Evolutionary conservation across 2,888 invertebrate genomes (phyloP).

Genomic region (Epinotia demarniana): DNA sequence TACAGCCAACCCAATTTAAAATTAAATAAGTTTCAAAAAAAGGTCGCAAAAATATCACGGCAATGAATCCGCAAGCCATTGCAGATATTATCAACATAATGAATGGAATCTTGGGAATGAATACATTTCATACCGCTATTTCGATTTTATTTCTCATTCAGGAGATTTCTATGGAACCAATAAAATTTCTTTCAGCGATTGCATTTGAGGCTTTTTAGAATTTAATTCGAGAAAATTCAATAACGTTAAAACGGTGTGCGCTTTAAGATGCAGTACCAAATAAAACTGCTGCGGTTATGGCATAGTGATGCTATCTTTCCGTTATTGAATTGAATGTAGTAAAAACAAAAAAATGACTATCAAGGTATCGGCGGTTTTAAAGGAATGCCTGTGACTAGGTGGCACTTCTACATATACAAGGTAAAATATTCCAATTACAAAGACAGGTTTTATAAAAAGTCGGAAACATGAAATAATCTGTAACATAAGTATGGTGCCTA

Average conservation of each 20-base stretch:
- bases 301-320: no score
- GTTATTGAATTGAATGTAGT: no score
- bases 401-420: no score
- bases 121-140: slow-evolving; percentile 33
- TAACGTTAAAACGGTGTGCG: background rate
- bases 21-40: slow-evolving; percentile 27
- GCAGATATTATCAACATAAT: slow-evolving; percentile 39
- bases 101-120: slow-evolving; percentile 30
- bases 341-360: no score
- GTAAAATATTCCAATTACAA: no score
- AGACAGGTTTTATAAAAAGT: no score
- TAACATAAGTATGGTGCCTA: no score
- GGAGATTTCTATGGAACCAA: slow-evolving; percentile 16
- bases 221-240: background rate
- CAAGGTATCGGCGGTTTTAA: no score
- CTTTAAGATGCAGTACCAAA: background rate
- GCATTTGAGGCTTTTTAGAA: slow-evolving; percentile 18
- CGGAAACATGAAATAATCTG: no score
- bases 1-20: slow-evolving; percentile 19
- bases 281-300: no score
- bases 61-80: slow-evolving; percentile 18
- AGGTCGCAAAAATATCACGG: slow-evolving; percentile 14
- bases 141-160: slow-evolving; percentile 23
- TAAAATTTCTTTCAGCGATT: slow-evolving; percentile 9
- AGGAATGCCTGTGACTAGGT: no score